Conservation (phyloP, 2,888 invertebrate genomes). For the Craniophora ligustri region DNA sequence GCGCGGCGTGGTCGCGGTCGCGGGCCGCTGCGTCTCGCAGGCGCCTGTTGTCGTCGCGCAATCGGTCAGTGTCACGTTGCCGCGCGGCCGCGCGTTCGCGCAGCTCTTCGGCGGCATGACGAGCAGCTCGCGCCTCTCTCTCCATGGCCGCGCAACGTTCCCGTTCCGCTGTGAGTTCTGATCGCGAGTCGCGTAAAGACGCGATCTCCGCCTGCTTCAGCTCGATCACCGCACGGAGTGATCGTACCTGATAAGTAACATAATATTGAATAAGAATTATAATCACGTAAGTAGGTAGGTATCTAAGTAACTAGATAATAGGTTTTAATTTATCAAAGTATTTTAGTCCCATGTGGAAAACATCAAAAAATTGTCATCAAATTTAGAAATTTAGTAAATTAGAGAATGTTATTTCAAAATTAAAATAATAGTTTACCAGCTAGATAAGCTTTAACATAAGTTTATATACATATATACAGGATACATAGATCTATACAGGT, state of each 20-base stretch:
- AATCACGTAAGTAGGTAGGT: no score
- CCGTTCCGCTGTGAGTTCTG: conserved; percentile 91
- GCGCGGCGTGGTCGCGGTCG: conserved; percentile 93
- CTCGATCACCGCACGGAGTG: conserved; percentile 95
- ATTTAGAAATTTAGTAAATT: no score
- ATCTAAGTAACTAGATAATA: no score
- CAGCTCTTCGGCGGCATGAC: conserved; percentile 96
- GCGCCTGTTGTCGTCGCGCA: conserved; percentile 90
- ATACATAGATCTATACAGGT: no score
- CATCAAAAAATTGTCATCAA: no score
- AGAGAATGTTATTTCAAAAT: no score
- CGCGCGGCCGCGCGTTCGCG: conserved; percentile 92
- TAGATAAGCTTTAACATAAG: no score
- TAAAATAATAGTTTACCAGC: no score
- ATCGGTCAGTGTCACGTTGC: conserved; percentile 91
- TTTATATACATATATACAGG: no score
- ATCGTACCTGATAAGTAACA: conserved; percentile 80
- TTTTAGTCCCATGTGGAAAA: no score
- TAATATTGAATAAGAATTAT: not conserved
- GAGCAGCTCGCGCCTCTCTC: conserved; percentile 92
- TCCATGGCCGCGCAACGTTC: conserved; percentile 92
- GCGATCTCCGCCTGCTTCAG: conserved; percentile 95
- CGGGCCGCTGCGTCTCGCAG: conserved; percentile 92
- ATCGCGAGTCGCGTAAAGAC: conserved; percentile 91
- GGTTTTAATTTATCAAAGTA: no score